Base-by-base conservation (phyloP, 2,888 invertebrate genomes). In the Pandemis cinnamomeana region DNA sequence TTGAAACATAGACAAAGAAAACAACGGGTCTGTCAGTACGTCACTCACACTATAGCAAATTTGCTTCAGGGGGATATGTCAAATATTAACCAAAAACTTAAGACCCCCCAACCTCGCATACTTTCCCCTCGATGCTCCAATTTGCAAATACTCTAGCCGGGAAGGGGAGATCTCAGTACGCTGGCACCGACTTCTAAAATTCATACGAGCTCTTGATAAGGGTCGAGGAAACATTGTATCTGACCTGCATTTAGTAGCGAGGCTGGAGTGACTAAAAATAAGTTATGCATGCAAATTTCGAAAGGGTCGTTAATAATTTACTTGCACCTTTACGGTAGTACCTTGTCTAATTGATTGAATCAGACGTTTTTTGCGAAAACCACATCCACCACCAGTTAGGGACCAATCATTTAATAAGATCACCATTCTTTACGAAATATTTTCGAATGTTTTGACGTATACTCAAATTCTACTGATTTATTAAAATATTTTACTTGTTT, bases 191-290 rank as follows among this genome's bases (percentile, higher is more conserved):
- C 72, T 76, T 75, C 69, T 73, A 77, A 73, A 79, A 80, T 78
- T 80, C 78, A 78, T 79, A 79, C 76, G 69, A 58, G 51, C 63
- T 73, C 67, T 75, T 81, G 78, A 81, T 79, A 79, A 76, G 79
- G 81, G 79, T 78, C 78, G 73, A 72, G 73, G 76, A 77, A 79
- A 81, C 79, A 78, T 78, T 79, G 80, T 80, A 79, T 79, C 78
- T 81, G 81, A 81, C 81, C 81, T 81, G 82, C 82, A 82, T 83
- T 82, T 82, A 80, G 78, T 80, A 79, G 79, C 41, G 55, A n/a
- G 60, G 42, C 10, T 53, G 67, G 42, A 55, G 55, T 55, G 61
- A 7, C 41, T n/a, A n/a, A n/a, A 61, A 61, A 61, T 36, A 61
- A 61, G 27, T 36, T 58, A 58, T 27, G 15, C 55, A 11, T n/a